phyloP scores from a whole-genome alignment of 2,797 vertebrate species.

The Alosa sapidissima region DNA sequence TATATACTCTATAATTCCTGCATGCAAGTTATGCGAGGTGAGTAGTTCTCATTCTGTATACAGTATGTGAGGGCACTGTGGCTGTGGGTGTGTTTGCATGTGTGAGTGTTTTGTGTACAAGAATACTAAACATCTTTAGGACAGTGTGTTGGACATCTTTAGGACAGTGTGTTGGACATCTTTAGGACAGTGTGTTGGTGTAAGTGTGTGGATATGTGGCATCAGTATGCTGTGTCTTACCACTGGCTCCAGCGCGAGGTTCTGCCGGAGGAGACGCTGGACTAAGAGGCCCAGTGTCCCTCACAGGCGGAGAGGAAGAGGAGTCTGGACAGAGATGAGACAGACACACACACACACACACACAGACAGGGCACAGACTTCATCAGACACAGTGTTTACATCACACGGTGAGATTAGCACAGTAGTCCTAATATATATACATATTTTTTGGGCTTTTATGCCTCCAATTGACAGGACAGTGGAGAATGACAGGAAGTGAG shows the following conservation, averaged over 20 bases:
- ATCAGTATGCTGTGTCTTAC: conserved; percentile 49
- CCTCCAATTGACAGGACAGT: no score
- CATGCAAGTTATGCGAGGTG: neutral
- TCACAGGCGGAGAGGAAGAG: conserved; percentile 79
- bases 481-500: no score
- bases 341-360: neutral
- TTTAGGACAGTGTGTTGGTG: no score
- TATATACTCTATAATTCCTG: neutral
- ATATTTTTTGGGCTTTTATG: no score
- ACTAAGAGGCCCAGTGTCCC: conserved; percentile 75
- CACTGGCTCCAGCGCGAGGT: conserved; percentile 34
- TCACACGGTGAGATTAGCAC: neutral
- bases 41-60: no score
- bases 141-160: no score
- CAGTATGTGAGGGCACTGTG: neutral
- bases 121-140: no score
- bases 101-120: neutral
- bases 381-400: neutral
- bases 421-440: neutral
- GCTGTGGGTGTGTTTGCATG: conserved; percentile 16
- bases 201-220: neutral
- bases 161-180: no score
- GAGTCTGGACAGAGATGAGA: conserved; percentile 64
- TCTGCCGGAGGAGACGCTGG: conserved; percentile 58
- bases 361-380: no score